These are phyloP conservation scores for Odontomyia ornata DNA, from an alignment of 2,888 invertebrate genomes.

Conservation along the genomic window DNA sequence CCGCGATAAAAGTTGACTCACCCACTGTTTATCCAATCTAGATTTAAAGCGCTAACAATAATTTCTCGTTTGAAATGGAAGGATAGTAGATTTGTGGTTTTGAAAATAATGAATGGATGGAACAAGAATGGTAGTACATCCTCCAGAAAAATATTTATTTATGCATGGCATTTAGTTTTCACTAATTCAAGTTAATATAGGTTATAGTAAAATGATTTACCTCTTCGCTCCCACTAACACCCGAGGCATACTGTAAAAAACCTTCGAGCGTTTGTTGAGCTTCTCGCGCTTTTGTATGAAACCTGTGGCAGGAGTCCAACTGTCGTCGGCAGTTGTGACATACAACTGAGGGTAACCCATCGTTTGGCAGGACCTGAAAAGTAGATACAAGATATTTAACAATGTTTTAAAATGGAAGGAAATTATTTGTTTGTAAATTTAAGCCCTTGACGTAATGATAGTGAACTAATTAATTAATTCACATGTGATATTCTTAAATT, in stretches of 20 bases:
- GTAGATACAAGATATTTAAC: slow-evolving; percentile 53
- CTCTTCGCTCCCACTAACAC: slow-evolving; percentile 72
- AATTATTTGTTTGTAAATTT: too few relatives aligned
- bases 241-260: slow-evolving; percentile 78
- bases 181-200: too few relatives aligned
- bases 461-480: too few relatives aligned
- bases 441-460: too few relatives aligned
- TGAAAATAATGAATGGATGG: too few relatives aligned
- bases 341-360: slow-evolving; percentile 79
- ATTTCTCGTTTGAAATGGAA: background rate
- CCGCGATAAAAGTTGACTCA: slow-evolving; percentile 22
- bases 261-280: slow-evolving; percentile 79
- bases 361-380: slow-evolving; percentile 78
- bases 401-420: background rate
- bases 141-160: too few relatives aligned
- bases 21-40: slow-evolving; percentile 37
- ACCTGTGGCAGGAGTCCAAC: slow-evolving; percentile 78
- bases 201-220: slow-evolving; percentile 62
- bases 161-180: too few relatives aligned
- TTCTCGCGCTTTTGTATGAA: slow-evolving; percentile 79
- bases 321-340: slow-evolving; percentile 81
- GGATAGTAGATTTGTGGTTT: too few relatives aligned
- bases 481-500: too few relatives aligned
- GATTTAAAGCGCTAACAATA: slow-evolving; percentile 18
- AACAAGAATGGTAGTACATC: too few relatives aligned